Base-by-base conservation (phyloP, 2,888 invertebrate species). In the Homarus gammarus region DNA sequence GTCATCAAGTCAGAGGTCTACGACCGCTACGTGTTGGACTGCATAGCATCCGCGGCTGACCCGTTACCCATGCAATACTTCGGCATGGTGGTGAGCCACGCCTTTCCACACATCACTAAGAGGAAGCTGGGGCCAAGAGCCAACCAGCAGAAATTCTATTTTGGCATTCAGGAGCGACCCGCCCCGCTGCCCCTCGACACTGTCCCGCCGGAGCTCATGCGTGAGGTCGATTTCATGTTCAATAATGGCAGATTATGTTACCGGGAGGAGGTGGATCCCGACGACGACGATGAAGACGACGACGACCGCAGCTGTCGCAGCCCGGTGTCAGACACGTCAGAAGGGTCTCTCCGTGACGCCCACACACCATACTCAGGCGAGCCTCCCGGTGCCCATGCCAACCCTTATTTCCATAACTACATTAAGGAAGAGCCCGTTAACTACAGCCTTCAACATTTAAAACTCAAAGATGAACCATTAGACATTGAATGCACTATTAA, bases 341-440 rank as follows among this genome's bases (percentile, higher is more conserved):
- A 90, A 15, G 84, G 90, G 15, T 86, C 88, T n/a, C 64, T 83
- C 33, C 73, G 85, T 8, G 85, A 85, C 49, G 12, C 87, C 36
- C 77, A 87, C 61, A 87, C 87, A 18, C 84, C 88, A 3, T 27
- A 84, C 40, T 73, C 70, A 1, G 84, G 68, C 33, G 84, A 88
- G 27, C 56, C 44, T 27, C 40, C 83, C 22, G 81, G 82, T 22
- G 84, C 87, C 12, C 77, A 78, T 15, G 70, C 81, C 33, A 81
- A 56, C 61, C 85, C 85, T 36, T 56, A 84, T 31, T 64, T 87
- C 33, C 44, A 81, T n/a, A 61, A 73, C 15, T 87, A 70, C 82
- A 82, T 90, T 18, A 90, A 87, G 84, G 72, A 87, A n/a, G 92
- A 90, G 38, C 91, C 91, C 33, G 92, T 92, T 8, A 90, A 92